Evolutionary conservation across 2,888 invertebrate genomes (phyloP).

Genomic region (Drosophila seclusa): DNA sequence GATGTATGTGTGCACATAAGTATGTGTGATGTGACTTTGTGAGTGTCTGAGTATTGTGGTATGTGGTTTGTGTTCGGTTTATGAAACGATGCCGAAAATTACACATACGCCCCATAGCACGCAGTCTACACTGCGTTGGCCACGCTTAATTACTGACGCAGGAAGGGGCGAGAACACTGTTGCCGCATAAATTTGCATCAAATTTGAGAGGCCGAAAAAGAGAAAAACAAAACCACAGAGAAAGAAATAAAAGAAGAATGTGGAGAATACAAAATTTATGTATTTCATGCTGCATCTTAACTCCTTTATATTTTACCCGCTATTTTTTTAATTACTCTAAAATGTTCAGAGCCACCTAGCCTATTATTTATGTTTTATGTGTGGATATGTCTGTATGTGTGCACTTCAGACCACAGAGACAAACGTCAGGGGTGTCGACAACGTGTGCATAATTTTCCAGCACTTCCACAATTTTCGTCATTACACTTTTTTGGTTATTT

Average conservation of each 20-base stretch:
- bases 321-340: constrained; percentile 80
- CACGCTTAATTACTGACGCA: constrained; percentile 74
- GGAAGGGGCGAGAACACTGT: constrained; percentile 21
- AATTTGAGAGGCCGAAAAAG: constrained; percentile 59
- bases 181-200: constrained; percentile 76
- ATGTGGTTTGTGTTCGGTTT: constrained; percentile 68
- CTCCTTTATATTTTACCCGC: constrained; percentile 59
- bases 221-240: constrained; percentile 7
- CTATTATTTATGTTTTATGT: constrained; percentile 59
- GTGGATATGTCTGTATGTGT: constrained; percentile 11
- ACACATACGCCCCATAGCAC: constrained; percentile 80
- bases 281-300: constrained; percentile 65
- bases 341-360: constrained; percentile 73
- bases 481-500: constrained; percentile 62
- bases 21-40: constrained; percentile 59
- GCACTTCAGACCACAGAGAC: constrained; percentile 68
- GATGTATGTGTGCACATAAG: constrained; percentile 19
- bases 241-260: constrained; percentile 7
- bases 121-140: constrained; percentile 62
- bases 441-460: constrained; percentile 79
- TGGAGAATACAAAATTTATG: constrained; percentile 56
- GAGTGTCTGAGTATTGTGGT: constrained; percentile 19
- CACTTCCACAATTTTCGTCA: constrained; percentile 78
- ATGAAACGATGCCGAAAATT: constrained; percentile 81
- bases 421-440: constrained; percentile 46